Conservation (phyloP, 2,113 vertebrate species). For the Passer domesticus region DNA sequence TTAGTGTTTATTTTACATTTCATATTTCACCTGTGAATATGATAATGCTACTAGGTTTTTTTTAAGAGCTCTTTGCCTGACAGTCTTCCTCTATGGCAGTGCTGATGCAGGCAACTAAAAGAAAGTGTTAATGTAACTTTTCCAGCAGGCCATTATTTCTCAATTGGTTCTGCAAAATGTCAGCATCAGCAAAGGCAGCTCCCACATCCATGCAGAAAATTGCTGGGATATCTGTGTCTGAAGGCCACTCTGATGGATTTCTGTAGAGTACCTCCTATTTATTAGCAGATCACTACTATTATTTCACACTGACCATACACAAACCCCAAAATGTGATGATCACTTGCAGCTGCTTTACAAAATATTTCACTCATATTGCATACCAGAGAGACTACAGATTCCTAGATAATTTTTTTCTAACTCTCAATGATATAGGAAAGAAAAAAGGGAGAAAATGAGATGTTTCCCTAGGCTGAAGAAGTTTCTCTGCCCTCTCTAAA, state of each 20-base stretch:
- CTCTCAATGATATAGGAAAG: background rate
- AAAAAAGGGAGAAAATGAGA: background rate
- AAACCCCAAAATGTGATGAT: background rate
- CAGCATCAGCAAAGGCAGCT: background rate
- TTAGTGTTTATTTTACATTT: background rate
- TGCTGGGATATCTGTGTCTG: background rate
- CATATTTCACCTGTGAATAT: constrained; percentile 6
- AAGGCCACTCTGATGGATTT: background rate
- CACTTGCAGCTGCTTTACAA: background rate
- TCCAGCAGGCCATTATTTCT: background rate
- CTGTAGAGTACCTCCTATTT: background rate
- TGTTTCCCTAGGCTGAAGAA: background rate
- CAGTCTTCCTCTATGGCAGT: background rate
- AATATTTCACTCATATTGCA: background rate
- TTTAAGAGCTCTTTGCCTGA: background rate
- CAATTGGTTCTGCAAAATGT: background rate
- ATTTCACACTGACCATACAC: background rate
- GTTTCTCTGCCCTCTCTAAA: background rate
- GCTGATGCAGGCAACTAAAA: background rate
- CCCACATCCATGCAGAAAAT: background rate
- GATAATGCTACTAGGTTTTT: constrained; percentile 10
- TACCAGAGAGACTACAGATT: background rate
- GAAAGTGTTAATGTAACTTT: background rate
- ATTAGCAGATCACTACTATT: background rate
- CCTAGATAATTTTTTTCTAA: background rate